Conservation (phyloP, 2,797 vertebrate genomes). For the Cirrhinus mrigala region DNA sequence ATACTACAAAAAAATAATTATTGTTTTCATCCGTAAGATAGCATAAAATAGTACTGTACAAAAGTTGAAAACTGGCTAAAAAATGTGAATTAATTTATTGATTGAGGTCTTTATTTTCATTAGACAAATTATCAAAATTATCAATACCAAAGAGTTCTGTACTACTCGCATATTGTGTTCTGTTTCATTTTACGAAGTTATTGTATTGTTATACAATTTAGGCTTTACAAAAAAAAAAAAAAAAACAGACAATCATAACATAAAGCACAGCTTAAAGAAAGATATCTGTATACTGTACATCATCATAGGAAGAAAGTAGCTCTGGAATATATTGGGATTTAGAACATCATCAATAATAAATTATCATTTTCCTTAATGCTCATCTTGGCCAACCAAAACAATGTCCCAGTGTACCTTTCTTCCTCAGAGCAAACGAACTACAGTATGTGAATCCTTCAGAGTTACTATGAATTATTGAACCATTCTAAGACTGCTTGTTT, state of each 20-base stretch:
- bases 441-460: background rate
- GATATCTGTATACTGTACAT: slow-evolving; percentile 1
- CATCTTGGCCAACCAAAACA: background rate
- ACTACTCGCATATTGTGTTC: background rate
- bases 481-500: slow-evolving; percentile 68
- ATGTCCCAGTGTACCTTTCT: slow-evolving; percentile 1
- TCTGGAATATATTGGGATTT: background rate
- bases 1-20: background rate
- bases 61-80: too few relatives aligned
- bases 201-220: background rate
- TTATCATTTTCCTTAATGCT: slow-evolving; percentile 10
- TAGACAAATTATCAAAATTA: background rate
- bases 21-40: background rate
- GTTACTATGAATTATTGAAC: slow-evolving; percentile 65
- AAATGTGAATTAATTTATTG: background rate
- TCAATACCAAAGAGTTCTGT: background rate
- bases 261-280: background rate
- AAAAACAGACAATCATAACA: background rate
- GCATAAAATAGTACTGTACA: background rate
- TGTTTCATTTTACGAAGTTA: background rate
- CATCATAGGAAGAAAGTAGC: slow-evolving; percentile 9
- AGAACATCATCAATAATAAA: slow-evolving; percentile 41
- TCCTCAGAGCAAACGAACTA: slow-evolving; percentile 26
- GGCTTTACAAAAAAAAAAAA: background rate
- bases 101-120: slow-evolving; percentile 29